Conservation (phyloP, 2,888 invertebrate genomes). For the Parnassius apollo region DNA sequence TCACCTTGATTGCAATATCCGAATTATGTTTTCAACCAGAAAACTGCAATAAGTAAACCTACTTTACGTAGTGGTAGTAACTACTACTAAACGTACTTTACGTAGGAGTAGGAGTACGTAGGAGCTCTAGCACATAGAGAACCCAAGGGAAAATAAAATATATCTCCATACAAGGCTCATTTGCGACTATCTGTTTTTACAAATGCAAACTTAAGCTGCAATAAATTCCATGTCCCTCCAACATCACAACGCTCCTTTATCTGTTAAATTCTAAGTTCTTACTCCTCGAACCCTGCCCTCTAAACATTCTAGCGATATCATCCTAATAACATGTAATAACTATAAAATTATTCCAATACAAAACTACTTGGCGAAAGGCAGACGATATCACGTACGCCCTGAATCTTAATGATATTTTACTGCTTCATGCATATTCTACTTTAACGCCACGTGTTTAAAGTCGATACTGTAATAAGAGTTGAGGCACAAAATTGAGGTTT, state of each 20-base stretch:
- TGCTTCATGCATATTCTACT: slow-evolving; percentile 38
- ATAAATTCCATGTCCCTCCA: slow-evolving; percentile 16
- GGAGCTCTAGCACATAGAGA: too few relatives aligned
- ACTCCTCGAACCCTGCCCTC: slow-evolving; percentile 30
- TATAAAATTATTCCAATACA: slow-evolving; percentile 78
- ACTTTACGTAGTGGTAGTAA: too few relatives aligned
- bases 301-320: slow-evolving; percentile 48
- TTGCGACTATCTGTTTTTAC: slow-evolving; percentile 3
- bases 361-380: slow-evolving; percentile 75
- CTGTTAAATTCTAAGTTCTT: slow-evolving; percentile 23
- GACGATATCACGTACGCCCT: slow-evolving; percentile 70
- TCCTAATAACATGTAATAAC: slow-evolving; percentile 74
- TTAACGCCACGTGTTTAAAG: slow-evolving; percentile 39
- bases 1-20: too few relatives aligned
- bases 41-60: too few relatives aligned
- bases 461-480: slow-evolving; percentile 32
- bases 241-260: slow-evolving; percentile 17
- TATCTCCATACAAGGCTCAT: too few relatives aligned
- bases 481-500: slow-evolving; percentile 1
- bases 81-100: too few relatives aligned
- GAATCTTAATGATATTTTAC: slow-evolving; percentile 61
- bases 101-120: too few relatives aligned
- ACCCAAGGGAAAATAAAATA: too few relatives aligned
- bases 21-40: too few relatives aligned
- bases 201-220: slow-evolving; percentile 14